These are phyloP conservation scores for Arrhamphus sclerolepis DNA, from an alignment of 2,797 vertebrate genomes.

Conservation along the genomic window DNA sequence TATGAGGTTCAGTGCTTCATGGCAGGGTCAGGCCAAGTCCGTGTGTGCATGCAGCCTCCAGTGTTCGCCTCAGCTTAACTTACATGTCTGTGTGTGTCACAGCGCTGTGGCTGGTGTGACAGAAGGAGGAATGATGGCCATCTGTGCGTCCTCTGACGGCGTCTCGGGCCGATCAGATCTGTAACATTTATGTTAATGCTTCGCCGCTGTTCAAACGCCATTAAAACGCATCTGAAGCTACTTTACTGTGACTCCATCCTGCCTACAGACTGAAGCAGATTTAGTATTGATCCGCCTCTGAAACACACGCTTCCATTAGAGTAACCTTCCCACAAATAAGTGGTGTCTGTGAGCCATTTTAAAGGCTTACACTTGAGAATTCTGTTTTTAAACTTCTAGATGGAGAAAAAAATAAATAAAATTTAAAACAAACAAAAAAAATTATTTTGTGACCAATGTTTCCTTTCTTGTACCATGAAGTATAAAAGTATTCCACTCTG, in stretches of 20 bases:
- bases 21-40: conserved; percentile 52
- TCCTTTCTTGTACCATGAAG: neutral
- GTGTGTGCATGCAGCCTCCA: conserved; percentile 57
- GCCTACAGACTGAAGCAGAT: too few species aligned
- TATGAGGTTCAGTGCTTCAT: conserved; percentile 55
- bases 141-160: neutral
- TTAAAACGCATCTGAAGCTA: neutral
- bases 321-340: too few species aligned
- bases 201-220: neutral
- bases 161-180: neutral
- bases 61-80: conserved; percentile 65
- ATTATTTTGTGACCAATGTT: neutral
- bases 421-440: too few species aligned
- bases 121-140: conserved; percentile 5
- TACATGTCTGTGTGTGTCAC: conserved; percentile 41
- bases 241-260: neutral
- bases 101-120: conserved; percentile 21
- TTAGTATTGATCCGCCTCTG: too few species aligned
- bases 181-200: neutral
- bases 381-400: too few species aligned
- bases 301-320: too few species aligned
- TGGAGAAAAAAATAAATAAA: too few species aligned
- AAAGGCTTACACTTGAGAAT: too few species aligned
- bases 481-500: neutral
- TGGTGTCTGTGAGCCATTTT: too few species aligned